Evolutionary conservation across 92 coral and sea anemone genomes (phyloP), one percentile per base, ranked within the genome.

Genomic region (Palythoa grandis): DNA sequence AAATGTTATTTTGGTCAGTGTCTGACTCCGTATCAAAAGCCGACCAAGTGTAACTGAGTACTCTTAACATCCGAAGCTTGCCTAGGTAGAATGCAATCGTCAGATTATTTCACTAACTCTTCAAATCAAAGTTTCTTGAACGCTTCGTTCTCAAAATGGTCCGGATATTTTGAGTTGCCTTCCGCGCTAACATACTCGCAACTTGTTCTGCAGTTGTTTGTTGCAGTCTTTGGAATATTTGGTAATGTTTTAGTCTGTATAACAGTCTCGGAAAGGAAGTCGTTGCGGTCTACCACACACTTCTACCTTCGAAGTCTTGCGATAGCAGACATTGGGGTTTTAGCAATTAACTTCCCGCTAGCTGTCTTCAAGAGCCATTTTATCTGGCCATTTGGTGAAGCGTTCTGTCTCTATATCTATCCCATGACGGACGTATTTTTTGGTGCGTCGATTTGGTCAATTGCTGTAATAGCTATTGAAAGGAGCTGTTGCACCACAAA

Each of bases 361-460:
- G 85, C 85, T 0, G n/a, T 80, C 25, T 40, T 80, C 5, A 80
- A 80, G 39, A 80, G 73, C 9, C 52, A 65, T 54, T 80, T 14
- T 66, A 52, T 80, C 22, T 80, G 85, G 85, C 85, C 85, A 37
- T 80, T 80, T 14, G 85, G 85, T 17, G 74, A 80, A 63, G 63
- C 25, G 3, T 80, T 80, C 70, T 80, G 85, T 65, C 72, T 80
- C 1, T 80, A 80, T 23, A 66, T 80, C 1, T 80, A 80, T 63
- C 85, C 85, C 7, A 23, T 80, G 23, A 80, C 85, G 35, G 85
- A 80, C 74, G 74, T 80, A 4, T 80, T 80, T 39, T 80, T 80
- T 16, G 85, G 85, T 65, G 85, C 85, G 3, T 80, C 85, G 74
- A 80, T 80, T 20, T 80, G 85, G 85, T 80, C 85, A 47, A 65